Evolutionary conservation across 2,888 invertebrate genomes (phyloP), one percentile per base, ranked within the genome.

Genomic region (Heliconius sara): DNA sequence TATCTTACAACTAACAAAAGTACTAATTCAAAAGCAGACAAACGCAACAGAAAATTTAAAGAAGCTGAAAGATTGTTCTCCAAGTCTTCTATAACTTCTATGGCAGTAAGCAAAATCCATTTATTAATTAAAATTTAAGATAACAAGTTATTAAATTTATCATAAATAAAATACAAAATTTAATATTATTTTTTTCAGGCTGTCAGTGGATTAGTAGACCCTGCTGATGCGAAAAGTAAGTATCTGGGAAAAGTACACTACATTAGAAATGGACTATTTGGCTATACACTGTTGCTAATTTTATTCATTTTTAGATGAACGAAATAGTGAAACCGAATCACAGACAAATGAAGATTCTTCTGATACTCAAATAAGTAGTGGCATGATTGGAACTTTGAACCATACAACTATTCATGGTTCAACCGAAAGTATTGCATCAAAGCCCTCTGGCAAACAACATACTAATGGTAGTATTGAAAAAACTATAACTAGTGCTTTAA

Each of bases 71-170:
- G 99, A 88, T 94, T 99, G 16, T 99, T 99, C 92, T 99, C 99
- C 0, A 99, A 99, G 93, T 99, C 99, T 12, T 99, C 99, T 47
- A 99, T 99, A 84, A 99, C 99, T 22, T 99, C 99, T 25, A 98
- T 98, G 97, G 98, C 98, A 83, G 98, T 98, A 93, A 96, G 96
- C 96, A 67, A 68, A 13, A 65, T 52, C 16, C 30, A 13, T 70
- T 52, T 52, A 68, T 27, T 16, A 39, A 10, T 2, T 25, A 73
- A 68, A 57, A 67, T 25, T 43, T 30, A 43, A 25, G 13, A 34
- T 22, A 19, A 19, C 27, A 66, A 67, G 3, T 43, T n/a, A 72
- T 43, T 57, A 67, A 68, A 63, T 47, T 57, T 63, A 13, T 0
- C 60, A 63, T n/a, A 63, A 3, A 25, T 25, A 25, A n/a, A 63